A percentile compares a stretch with the other conserved stretches of the same genome.
Conservation (phyloP, 2,113 vertebrate species). For the Nyctereutes procyonoides region DNA sequence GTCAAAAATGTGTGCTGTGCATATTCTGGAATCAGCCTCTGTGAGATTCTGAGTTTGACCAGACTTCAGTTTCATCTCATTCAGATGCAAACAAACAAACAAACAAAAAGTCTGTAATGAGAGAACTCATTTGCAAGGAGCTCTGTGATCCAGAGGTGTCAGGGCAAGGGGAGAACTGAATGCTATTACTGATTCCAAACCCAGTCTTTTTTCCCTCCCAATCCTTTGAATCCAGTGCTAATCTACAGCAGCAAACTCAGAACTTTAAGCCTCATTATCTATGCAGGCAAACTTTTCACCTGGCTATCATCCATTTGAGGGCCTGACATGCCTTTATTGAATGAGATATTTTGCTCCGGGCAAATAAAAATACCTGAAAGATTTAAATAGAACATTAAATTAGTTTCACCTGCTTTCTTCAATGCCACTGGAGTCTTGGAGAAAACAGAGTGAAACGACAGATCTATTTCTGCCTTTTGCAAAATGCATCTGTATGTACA, state of each 20-base stretch:
- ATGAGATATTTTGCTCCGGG: slow-evolving; percentile 71
- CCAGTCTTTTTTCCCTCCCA: neutral
- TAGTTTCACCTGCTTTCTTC: slow-evolving; percentile 79
- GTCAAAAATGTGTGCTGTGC: neutral
- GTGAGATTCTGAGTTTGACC: neutral
- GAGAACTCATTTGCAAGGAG: slow-evolving; percentile 63
- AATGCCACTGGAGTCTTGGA: slow-evolving; percentile 26
- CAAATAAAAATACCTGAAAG: slow-evolving; percentile 78
- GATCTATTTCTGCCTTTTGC: slow-evolving; percentile 77
- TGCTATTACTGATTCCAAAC: neutral
- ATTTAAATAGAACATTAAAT: slow-evolving; percentile 81
- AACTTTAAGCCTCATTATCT: slow-evolving; percentile 26
- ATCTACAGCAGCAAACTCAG: neutral
- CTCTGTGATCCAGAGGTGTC: slow-evolving; percentile 32
- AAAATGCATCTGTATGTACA: slow-evolving; percentile 61
- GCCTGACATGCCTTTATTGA: slow-evolving; percentile 62
- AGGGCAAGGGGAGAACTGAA: neutral
- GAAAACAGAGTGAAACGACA: slow-evolving; percentile 66
- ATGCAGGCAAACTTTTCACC: slow-evolving; percentile 67
- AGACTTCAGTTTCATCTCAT: slow-evolving; percentile 1
- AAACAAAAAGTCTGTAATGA: neutral
- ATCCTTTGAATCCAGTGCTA: neutral
- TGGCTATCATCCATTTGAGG: slow-evolving; percentile 55
- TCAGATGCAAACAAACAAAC: slow-evolving; percentile 7
- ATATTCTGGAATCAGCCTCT: neutral